Conservation (phyloP, 2,113 vertebrate genomes). For the Ancistrus triradiatus region DNA sequence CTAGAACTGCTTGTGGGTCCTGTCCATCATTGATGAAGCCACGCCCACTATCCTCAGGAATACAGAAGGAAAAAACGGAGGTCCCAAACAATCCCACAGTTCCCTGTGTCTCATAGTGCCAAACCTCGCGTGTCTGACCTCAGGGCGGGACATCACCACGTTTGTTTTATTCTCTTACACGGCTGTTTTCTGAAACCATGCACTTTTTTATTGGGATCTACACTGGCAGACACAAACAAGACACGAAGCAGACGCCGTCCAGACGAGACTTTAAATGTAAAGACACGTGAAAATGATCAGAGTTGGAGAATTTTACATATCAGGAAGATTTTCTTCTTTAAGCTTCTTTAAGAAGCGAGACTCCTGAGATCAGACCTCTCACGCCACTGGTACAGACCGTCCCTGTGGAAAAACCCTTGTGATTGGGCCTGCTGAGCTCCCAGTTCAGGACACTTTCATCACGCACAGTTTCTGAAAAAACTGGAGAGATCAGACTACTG, state of each 20-base stretch:
- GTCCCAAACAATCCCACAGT: constrained; percentile 2
- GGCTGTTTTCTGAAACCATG: constrained; percentile 71
- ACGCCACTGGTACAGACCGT: no score
- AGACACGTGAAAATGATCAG: no score
- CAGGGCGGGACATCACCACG: constrained; percentile 45
- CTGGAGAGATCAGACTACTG: no score
- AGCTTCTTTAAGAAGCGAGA: neutral
- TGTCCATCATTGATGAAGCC: constrained; percentile 8
- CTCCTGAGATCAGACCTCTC: no score
- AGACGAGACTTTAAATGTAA: no score
- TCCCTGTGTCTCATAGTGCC: constrained; percentile 40
- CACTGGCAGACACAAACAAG: constrained; percentile 30
- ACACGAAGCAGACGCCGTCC: constrained; percentile 4
- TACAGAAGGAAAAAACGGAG: neutral
- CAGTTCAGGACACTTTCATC: no score
- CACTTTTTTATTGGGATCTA: constrained; percentile 61
- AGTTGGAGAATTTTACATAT: constrained; percentile 1
- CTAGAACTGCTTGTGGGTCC: constrained; percentile 44
- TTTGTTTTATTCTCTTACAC: constrained; percentile 38
- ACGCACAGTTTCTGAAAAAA: no score
- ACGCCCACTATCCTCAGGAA: constrained; percentile 25
- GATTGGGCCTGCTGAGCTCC: no score
- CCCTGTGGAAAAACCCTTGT: no score
- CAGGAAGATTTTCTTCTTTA: neutral
- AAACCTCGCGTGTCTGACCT: constrained; percentile 57